These are phyloP conservation scores for Trissoscelio sp. DNA, from an alignment of 2,888 invertebrate genomes.

Conservation along the genomic window DNA sequence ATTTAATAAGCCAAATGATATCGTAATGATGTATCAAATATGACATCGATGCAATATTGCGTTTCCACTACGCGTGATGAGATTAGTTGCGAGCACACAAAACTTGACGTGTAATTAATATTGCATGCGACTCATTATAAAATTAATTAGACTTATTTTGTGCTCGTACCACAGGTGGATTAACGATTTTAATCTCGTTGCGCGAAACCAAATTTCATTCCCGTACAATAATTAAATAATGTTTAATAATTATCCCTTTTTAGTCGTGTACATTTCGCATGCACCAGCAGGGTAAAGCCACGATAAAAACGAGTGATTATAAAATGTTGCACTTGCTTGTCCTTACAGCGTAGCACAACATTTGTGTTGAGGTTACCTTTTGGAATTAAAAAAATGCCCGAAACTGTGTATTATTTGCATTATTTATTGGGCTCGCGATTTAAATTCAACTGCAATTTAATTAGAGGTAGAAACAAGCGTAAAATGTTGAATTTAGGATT, in stretches of 20 bases:
- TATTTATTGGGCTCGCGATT: no score
- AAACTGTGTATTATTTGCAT: no score
- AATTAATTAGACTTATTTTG: constrained; percentile 6
- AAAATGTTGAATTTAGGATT: no score
- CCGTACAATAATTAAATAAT: neutral
- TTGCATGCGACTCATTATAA: constrained; percentile 20
- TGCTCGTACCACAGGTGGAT: neutral
- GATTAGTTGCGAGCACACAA: constrained; percentile 13
- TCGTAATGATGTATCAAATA: constrained; percentile 13
- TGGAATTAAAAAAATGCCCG: neutral
- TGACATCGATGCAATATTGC: constrained; percentile 1
- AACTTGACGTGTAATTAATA: constrained; percentile 24
- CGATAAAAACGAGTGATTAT: no score
- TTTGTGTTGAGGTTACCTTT: neutral
- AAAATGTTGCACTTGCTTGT: no score
- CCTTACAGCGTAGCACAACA: no score
- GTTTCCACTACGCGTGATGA: constrained; percentile 11
- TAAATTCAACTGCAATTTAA: no score
- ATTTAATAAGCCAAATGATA: constrained; percentile 20
- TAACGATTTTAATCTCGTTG: neutral
- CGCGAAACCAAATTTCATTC: neutral
- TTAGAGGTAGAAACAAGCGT: no score
- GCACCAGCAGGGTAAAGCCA: no score
- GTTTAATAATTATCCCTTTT: no score
- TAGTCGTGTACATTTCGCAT: neutral